Conservation (phyloP, 2,888 invertebrate species). For the Sinodicranocentrus sp. region DNA sequence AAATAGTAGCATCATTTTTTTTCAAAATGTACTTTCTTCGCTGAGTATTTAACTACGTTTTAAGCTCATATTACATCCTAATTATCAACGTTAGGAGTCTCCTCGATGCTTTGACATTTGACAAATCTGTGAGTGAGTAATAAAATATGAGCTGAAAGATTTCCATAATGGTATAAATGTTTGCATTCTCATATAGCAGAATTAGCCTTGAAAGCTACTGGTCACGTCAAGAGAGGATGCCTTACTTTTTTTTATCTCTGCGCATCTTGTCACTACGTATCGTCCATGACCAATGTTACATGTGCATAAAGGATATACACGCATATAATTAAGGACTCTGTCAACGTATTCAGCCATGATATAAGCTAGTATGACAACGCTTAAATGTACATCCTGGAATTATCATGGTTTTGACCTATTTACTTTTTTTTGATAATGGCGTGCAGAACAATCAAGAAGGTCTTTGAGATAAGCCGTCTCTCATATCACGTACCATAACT, state of each 20-base stretch:
- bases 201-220: background rate
- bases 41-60: too few species aligned
- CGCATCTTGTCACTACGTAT: constrained; percentile 16
- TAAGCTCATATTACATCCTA: too few species aligned
- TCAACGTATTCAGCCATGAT: background rate
- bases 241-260: constrained; percentile 29
- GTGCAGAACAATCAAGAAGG: constrained; percentile 34
- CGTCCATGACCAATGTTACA: constrained; percentile 56
- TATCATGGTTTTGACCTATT: constrained; percentile 53
- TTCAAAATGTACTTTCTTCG: too few species aligned
- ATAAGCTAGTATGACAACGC: background rate
- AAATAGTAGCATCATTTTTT: too few species aligned
- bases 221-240: constrained; percentile 13
- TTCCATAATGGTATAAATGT: background rate
- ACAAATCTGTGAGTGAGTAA: background rate
- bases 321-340: background rate
- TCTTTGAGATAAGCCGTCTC: constrained; percentile 9
- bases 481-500: constrained; percentile 17
- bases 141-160: background rate
- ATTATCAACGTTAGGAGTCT: background rate
- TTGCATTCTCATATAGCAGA: background rate
- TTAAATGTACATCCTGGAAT: constrained; percentile 21
- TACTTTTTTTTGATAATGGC: constrained; percentile 27
- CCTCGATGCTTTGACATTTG: background rate
- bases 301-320: background rate